A percentile compares a stretch with the other conserved stretches of the same genome.
phyloP scores from a whole-genome alignment of 2,113 vertebrate species.

The Corythornis madagascariensis region DNA sequence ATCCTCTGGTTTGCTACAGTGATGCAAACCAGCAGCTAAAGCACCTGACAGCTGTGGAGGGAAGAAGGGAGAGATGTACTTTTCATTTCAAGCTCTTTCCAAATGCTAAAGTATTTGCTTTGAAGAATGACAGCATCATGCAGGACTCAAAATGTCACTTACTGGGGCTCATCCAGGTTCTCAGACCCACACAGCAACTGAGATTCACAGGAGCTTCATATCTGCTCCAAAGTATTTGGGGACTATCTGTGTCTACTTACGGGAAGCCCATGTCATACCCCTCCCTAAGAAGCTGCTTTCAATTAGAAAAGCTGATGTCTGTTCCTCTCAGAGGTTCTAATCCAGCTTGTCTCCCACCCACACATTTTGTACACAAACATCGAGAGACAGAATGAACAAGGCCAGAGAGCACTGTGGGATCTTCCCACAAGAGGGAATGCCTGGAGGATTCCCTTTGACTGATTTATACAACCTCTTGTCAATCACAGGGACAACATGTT shows the following conservation, averaged over 20 bases:
- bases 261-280: slow-evolving; percentile 28
- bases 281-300: slow-evolving; percentile 74
- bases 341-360: slow-evolving; percentile 76
- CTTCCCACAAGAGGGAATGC: slow-evolving; percentile 72
- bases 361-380: slow-evolving; percentile 70
- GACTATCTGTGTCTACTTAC: slow-evolving; percentile 28
- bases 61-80: neutral
- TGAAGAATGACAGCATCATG: neutral
- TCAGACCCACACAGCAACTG: slow-evolving; percentile 16
- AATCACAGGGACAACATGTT: slow-evolving; percentile 67
- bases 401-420: slow-evolving; percentile 54
- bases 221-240: neutral
- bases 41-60: slow-evolving; percentile 43
- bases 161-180: slow-evolving; percentile 29
- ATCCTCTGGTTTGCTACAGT: neutral
- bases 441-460: slow-evolving; percentile 75
- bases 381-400: slow-evolving; percentile 45
- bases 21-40: slow-evolving; percentile 23
- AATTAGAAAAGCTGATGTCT: slow-evolving; percentile 76
- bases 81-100: slow-evolving; percentile 37
- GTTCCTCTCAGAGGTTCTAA: slow-evolving; percentile 73
- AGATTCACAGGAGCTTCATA: slow-evolving; percentile 24
- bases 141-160: neutral
- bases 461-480: slow-evolving; percentile 70
- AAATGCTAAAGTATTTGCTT: slow-evolving; percentile 26